A percentile compares a stretch with the other conserved stretches of the same genome.
phyloP scores from a whole-genome alignment of 1,140 invertebrate genomes.

The Zophobas morio region DNA sequence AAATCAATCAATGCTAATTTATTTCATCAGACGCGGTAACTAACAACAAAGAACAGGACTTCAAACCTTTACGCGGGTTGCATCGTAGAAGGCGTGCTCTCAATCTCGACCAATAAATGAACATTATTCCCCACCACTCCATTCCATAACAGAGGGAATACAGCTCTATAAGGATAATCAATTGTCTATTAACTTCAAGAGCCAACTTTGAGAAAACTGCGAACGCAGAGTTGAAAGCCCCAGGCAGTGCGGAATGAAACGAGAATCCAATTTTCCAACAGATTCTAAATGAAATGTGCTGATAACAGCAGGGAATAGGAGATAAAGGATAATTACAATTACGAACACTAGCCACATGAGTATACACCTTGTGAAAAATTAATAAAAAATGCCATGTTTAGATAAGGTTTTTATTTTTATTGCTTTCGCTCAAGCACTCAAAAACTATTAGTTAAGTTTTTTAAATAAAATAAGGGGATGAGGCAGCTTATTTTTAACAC shows the following conservation, averaged over 20 bases:
- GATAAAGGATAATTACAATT: no score
- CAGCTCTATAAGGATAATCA: constrained; percentile 45
- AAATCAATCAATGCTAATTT: constrained; percentile 37
- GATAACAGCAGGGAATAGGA: no score
- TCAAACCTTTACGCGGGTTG: constrained; percentile 41
- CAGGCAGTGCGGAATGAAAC: not conserved
- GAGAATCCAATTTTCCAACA: not conserved
- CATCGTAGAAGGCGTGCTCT: constrained; percentile 34
- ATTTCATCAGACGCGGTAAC: constrained; percentile 21
- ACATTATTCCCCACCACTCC: constrained; percentile 36
- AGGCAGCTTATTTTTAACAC: no score
- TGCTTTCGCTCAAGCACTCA: no score
- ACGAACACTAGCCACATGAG: no score
- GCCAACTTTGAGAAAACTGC: constrained; percentile 35
- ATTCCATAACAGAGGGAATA: constrained; percentile 30
- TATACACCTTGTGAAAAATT: no score
- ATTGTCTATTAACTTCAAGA: constrained; percentile 38
- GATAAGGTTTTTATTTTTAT: no score
- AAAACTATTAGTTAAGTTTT: no score
- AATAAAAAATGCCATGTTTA: no score
- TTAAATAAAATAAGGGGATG: no score
- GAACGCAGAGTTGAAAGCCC: not conserved
- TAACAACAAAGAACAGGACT: constrained; percentile 34
- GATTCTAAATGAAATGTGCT: no score
- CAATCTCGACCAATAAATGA: constrained; percentile 43